Base-by-base conservation (phyloP, 53 echinoderm and acorn worm genomes). In the Holothuria leucospilota region DNA sequence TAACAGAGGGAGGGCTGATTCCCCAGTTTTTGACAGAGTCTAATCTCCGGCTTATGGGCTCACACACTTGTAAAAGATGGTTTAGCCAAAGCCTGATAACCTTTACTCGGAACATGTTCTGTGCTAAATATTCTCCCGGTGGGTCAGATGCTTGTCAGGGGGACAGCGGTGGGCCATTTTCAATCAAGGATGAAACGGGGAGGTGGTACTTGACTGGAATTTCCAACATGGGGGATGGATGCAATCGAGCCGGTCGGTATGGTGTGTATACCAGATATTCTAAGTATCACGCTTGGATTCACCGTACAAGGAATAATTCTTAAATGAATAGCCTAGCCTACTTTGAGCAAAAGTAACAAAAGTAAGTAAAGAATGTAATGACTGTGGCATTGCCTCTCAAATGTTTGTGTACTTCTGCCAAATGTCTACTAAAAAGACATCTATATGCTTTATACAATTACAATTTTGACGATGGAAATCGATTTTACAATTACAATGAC, bases 121-220 rank as follows among this genome's bases (percentile, higher is more conserved):
- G 96, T 51, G 96, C 96, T 8, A 94, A 94, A 1, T 89, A 78
- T 58, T 10, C n/a, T 11, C 13, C 16, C 6, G 18, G 25, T 12
- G 15, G 68, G 24, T 30, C 26, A 7, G 85, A 85, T 28, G n/a
- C 87, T 29, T 96, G 96, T 60, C 82, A 90, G 16, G 96, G 96
- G 20, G 96, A 96, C 77, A 93, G 90, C 62, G 96, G 96, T 52
- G 96, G 94, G 25, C 94, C 96, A 14, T 88, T 90, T 46, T 88
- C 88, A 6, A 74, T 91, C 28, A 42, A 71, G n/a, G 49, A 49
- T 49, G 39, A 85, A 39, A 75, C 60, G 3, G 86, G 72, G 23
- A 81, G 84, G 46, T 94, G 94, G 93, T 87, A 94, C 87, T 20
- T 72, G 41, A 41, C 21, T 0, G 96, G 96, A 3, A 81, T 96